A percentile compares a stretch with the other conserved stretches of the same genome.
These are phyloP conservation scores for Choreutis nemorana DNA, from an alignment of 2,888 invertebrate genomes.

Conservation along the genomic window DNA sequence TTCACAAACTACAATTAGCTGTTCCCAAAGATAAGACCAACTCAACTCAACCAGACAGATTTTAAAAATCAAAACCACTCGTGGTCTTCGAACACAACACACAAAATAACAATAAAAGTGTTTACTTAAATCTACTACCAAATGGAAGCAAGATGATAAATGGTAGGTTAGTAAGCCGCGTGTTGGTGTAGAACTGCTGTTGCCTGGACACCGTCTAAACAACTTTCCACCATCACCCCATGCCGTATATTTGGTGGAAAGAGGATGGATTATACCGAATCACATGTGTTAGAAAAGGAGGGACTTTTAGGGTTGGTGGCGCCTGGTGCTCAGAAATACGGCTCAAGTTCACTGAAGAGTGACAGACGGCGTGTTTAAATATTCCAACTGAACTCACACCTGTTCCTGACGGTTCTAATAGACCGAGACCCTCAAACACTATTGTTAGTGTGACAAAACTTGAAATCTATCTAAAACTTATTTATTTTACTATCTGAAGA, in stretches of 20 bases:
- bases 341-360: slow-evolving; percentile 53
- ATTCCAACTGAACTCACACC: slow-evolving; percentile 41
- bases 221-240: slow-evolving; percentile 44
- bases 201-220: slow-evolving; percentile 58
- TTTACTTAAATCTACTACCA: no score
- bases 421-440: no score
- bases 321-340: slow-evolving; percentile 35
- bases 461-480: no score
- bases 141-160: no score
- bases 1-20: no score
- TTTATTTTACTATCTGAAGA: no score
- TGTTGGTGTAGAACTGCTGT: slow-evolving; percentile 50
- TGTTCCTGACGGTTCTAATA: slow-evolving; percentile 27
- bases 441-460: no score
- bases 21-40: no score
- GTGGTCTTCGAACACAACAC: no score
- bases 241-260: slow-evolving; percentile 32
- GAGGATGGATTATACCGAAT: slow-evolving; percentile 24
- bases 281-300: slow-evolving; percentile 26
- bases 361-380: slow-evolving; percentile 35
- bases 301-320: slow-evolving; percentile 34
- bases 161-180: slow-evolving; percentile 29
- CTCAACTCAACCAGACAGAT: no score
- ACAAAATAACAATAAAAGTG: no score
- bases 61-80: no score